Base-by-base conservation (phyloP, 1,140 invertebrate genomes). In the Argopecten irradians region DNA sequence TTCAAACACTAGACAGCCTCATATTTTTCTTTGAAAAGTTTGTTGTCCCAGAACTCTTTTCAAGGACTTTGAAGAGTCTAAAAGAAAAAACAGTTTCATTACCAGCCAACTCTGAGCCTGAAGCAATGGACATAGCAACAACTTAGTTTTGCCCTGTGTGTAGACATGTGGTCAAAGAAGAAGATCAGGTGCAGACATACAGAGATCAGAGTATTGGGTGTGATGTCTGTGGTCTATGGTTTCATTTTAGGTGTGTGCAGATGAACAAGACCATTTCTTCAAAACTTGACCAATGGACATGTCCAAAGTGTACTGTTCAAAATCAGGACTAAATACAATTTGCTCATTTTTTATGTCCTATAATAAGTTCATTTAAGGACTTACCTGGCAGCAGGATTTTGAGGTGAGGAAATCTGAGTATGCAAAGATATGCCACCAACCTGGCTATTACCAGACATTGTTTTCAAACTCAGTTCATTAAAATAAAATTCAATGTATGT, bases 211-310 rank as follows among this genome's bases (percentile, higher is more conserved):
- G 85, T 86, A 86, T 86, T 43, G n/a, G 36, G 9, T 86, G 85
- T 86, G 85, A 86, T 46, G 14, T n/a, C 14, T 41, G 85, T 86
- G 22, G 22, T 32, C 22, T n/a, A 32, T 86, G 85, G 39, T 86
- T 34, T 46, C 85, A 86, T 46, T 86, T 86, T 33, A 86, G 16
- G 16, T 86, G 85, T 86, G 39, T 86, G 14, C 14, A 55, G 14
- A 86, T 86, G 32, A 46, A 36, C 41, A 86, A 86, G 35, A 14
- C 85, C 2, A 84, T 19, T 9, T n/a, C 3, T 13, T 34, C 14
- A 22, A 34, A 84, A 22, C 16, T 16, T 13, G 33, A 84, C 19
- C 2, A 84, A 34, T 35, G 33, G 83, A 16, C 34, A 22, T 84
- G 34, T 84, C 33, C 32, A 19, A 36, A 36, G 13, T 84, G 32